Evolutionary conservation across 1,140 invertebrate species (phyloP), one percentile per base, ranked within the genome.

Genomic region (Homalodisca vitripennis): DNA sequence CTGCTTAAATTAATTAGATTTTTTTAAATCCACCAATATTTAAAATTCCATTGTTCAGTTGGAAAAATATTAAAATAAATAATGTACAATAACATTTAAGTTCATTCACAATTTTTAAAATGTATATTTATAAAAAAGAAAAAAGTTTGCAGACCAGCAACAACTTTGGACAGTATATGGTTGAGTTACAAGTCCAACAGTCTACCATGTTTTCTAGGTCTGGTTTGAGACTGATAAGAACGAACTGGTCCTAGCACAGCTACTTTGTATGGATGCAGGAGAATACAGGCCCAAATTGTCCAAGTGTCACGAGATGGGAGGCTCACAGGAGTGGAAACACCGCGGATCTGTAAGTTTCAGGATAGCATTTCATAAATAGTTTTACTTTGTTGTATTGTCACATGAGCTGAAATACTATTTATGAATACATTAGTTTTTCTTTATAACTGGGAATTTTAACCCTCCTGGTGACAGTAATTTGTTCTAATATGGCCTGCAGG

Each of bases 301-400:
- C 67, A 98, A 98, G 80, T 98, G 96, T 77, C 94, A 97, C 78
- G 94, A 96, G 78, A 90, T 93, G 83, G 89, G 92, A 20, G 92
- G 91, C 0, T 85, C 89, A 72, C 95, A 98, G 80, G 91, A 93
- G 72, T 98, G 95, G 95, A 88, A 87, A 66, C 87, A 92, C 74
- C 89, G 88, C 73, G 84, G 83, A 66, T 79, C 83, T 66, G 90
- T 90, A 79, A 81, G 80, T 82, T 71, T 69, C 68, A 6, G 20
- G 51, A 55, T 20, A n/a, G 10, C 10, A 46, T 46, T 46, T 12
- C 12, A n/a, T 46, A 46, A 46, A 46, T 10, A 46, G n/a, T 46
- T 46, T 46, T 46, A 12, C 41, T 10, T n/a, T 46, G 41, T 12
- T n/a, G 41, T 46, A 46, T 46, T 46, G 10, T 46, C n/a, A 46